Conservation (phyloP, 1,140 invertebrate genomes). For the Cydia strobilella region DNA sequence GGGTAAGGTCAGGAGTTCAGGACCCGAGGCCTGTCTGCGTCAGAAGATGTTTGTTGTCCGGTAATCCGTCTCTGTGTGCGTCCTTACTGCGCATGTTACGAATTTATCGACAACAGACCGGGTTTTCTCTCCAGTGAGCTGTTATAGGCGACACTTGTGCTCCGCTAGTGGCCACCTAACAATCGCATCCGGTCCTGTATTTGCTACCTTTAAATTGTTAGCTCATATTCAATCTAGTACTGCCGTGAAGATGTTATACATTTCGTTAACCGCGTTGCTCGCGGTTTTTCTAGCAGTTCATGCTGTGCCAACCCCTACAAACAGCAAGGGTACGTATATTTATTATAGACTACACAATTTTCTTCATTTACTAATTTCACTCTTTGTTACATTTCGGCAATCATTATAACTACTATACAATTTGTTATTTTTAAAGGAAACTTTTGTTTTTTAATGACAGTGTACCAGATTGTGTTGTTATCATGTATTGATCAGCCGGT, state of each 20-base stretch:
- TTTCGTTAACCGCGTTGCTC: conserved; percentile 66
- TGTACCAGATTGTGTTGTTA: conserved; percentile 22
- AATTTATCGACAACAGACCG: conserved; percentile 70
- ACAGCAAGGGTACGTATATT: conserved; percentile 62
- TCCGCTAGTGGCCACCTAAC: conserved; percentile 54
- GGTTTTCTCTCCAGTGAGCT: conserved; percentile 63
- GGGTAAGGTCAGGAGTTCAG: conserved; percentile 17
- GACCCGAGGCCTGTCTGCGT: conserved; percentile 43
- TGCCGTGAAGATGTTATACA: conserved; percentile 58
- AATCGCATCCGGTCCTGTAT: conserved; percentile 45
- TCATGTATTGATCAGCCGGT: conserved; percentile 61
- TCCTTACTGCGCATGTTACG: conserved; percentile 71
- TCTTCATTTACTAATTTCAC: background rate
- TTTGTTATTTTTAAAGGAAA: conserved; percentile 5
- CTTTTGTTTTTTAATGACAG: conserved; percentile 1
- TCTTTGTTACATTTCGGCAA: background rate
- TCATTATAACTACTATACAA: conserved; percentile 1
- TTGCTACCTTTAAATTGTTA: conserved; percentile 36
- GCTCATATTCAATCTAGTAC: conserved; percentile 43
- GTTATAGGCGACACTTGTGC: conserved; percentile 61
- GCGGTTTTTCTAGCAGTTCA: conserved; percentile 61
- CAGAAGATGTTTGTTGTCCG: conserved; percentile 24
- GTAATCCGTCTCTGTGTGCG: conserved; percentile 57
- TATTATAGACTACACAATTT: background rate
- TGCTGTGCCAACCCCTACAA: conserved; percentile 62